phyloP scores from a whole-genome alignment of 2,888 invertebrate species.

The Hirtodrosophila histrioides region DNA sequence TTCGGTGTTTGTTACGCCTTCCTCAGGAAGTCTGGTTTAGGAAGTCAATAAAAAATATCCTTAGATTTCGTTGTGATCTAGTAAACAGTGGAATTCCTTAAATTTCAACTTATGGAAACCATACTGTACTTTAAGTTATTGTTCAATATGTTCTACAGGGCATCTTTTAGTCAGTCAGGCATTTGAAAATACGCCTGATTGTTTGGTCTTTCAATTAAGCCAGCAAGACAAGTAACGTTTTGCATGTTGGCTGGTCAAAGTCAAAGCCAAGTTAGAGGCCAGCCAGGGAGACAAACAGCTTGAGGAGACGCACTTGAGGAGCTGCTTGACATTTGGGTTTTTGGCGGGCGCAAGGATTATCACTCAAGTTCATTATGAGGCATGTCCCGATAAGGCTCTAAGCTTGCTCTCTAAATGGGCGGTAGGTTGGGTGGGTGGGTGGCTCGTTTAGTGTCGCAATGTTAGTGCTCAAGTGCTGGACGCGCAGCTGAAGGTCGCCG shows the following conservation, averaged over 20 bases:
- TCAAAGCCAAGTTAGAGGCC: conserved; percentile 33
- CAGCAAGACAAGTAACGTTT: conserved; percentile 13
- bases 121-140: too few species aligned
- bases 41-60: too few species aligned
- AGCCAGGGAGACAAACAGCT: conserved; percentile 3
- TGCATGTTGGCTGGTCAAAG: conserved; percentile 17
- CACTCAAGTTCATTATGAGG: conserved; percentile 74
- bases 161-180: background rate
- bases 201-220: background rate
- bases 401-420: conserved; percentile 19
- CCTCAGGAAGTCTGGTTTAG: too few species aligned
- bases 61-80: too few species aligned
- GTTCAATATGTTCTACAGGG: too few species aligned
- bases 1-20: too few species aligned
- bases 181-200: background rate
- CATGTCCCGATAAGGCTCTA: conserved; percentile 56
- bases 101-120: too few species aligned
- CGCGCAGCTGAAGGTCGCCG: conserved; percentile 54
- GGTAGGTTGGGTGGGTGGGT: conserved; percentile 6
- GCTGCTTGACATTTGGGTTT: conserved; percentile 60
- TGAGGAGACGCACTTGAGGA: conserved; percentile 18
- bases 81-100: too few species aligned
- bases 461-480: conserved; percentile 47
- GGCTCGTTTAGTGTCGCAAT: conserved; percentile 25
- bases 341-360: conserved; percentile 67